These are phyloP conservation scores for Hyposoter didymator DNA, from an alignment of 2,888 invertebrate species.

Conservation along the genomic window DNA sequence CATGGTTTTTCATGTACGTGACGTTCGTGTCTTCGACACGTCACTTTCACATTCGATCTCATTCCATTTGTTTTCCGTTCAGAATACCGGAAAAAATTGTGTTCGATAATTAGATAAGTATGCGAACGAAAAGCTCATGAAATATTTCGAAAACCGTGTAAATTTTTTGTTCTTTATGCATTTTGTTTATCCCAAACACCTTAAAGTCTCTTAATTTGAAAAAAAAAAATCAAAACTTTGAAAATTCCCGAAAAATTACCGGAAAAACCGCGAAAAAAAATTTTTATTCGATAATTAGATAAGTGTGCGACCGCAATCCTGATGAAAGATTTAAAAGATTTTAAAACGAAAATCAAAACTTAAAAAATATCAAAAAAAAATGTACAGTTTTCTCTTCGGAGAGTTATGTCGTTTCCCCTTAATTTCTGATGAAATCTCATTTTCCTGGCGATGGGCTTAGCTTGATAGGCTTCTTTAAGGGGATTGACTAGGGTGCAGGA, in stretches of 20 bases:
- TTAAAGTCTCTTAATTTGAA: neutral
- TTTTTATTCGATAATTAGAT: neutral
- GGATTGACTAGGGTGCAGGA: neutral
- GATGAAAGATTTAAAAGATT: neutral
- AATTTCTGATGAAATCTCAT: slow-evolving; percentile 12
- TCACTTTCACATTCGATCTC: neutral
- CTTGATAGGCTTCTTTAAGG: neutral
- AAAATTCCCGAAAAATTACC: neutral
- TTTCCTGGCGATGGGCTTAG: slow-evolving; percentile 6
- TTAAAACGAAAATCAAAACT: neutral
- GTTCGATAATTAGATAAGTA: neutral
- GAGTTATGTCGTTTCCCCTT: too few species aligned
- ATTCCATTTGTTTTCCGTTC: neutral
- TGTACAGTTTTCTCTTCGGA: too few species aligned
- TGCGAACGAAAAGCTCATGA: neutral
- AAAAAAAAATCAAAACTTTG: neutral
- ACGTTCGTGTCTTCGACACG: neutral
- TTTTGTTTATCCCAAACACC: too few species aligned
- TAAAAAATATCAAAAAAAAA: neutral
- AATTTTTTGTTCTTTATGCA: neutral
- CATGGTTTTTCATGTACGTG: neutral
- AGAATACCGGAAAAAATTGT: neutral
- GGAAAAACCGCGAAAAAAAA: neutral
- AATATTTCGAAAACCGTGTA: neutral
- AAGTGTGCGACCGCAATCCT: neutral